phyloP scores from a whole-genome alignment of 2,113 vertebrate species.

The Probosciger aterrimus region DNA sequence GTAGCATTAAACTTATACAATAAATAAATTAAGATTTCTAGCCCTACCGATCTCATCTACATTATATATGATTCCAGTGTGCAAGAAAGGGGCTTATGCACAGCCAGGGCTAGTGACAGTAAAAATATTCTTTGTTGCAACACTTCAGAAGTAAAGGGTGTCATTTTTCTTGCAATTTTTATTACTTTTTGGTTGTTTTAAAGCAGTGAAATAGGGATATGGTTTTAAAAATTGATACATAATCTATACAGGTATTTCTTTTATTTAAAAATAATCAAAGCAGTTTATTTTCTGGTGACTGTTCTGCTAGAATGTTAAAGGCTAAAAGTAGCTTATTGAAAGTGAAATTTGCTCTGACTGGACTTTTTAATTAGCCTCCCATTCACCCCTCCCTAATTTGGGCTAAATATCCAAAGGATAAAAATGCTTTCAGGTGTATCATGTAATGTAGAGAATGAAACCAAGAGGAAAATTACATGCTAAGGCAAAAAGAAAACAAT shows the following conservation, averaged over 20 bases:
- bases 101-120: neutral
- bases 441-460: neutral
- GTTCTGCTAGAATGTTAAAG: neutral
- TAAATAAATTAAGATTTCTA: constrained; percentile 76
- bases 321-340: neutral
- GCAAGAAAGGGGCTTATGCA: neutral
- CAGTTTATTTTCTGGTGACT: neutral
- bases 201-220: neutral
- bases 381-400: neutral
- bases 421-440: neutral
- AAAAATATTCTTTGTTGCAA: neutral
- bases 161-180: neutral
- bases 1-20: constrained; percentile 64
- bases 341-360: neutral
- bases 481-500: neutral
- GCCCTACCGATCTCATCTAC: constrained; percentile 49
- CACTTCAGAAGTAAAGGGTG: neutral
- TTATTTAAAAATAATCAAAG: neutral
- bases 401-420: neutral
- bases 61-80: constrained; percentile 48
- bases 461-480: neutral
- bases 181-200: neutral
- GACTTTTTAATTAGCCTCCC: neutral
- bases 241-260: neutral
- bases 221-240: neutral